Evolutionary conservation across 2,113 vertebrate genomes (phyloP), one percentile per base, ranked within the genome.

Genomic region (Cacatua alba): DNA sequence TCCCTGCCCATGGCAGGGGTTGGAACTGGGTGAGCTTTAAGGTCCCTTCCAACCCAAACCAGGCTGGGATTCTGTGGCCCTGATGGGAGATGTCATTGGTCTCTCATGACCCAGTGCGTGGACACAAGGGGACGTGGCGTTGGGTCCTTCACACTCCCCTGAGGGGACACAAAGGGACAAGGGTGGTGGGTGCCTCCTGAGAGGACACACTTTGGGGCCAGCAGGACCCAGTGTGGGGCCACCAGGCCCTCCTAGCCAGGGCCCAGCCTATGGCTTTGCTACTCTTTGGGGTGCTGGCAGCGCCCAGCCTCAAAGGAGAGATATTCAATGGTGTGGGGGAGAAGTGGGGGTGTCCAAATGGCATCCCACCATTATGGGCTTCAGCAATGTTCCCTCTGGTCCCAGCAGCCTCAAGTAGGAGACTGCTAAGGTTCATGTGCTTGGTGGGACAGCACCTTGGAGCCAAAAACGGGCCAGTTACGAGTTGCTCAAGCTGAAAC

Each of bases 301-400:
- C 25, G 17, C 5, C 53, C 39, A 35, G 63, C n/a, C 57, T 91
- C 48, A 46, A 76, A 59, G 41, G 35, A 31, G n/a, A 72, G 41
- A n/a, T 20, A 16, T 9, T 48, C 28, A 18, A 14, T 11, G 7
- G 26, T 2, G 5, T 10, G 46, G 57, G 26, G 59, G 39, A 4
- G 48, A 65, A 70, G 31, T 2, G 2, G 11, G 2, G 29, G 31
- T 7, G 8, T 28, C 33, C 1, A 1, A 25, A 18, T 2, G 14
- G 63, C 24, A 29, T 21, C 13, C 20, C n/a, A 29, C 8, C 17
- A 21, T 17, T 6, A 0, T 2, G 0, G 68, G 37, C 84, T 89
- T 63, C 57, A 39, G 67, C 75, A 88, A 25, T 13, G 55, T 20
- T 78, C 35, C 55, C 31, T 57, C 48, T 15, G 55, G 25, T 78